These are phyloP conservation scores for Acipenser oxyrinchus DNA, from an alignment of 2,797 vertebrate species.

Conservation along the genomic window DNA sequence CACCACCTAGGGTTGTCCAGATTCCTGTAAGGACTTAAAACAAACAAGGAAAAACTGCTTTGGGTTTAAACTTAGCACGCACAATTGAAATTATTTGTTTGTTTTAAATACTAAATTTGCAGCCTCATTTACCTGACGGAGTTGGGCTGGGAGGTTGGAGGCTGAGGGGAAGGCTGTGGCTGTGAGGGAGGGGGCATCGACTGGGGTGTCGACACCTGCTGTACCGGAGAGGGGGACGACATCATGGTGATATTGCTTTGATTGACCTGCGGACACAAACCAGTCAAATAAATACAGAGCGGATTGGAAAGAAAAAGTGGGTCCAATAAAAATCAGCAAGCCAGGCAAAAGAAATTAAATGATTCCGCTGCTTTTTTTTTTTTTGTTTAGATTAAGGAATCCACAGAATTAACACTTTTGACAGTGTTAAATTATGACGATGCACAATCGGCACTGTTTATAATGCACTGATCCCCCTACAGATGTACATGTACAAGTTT, in stretches of 20 bases:
- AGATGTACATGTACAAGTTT: no score
- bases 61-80: no score
- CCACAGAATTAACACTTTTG: no score
- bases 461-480: no score
- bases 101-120: background rate
- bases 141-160: conserved; percentile 82
- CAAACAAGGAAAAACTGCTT: no score
- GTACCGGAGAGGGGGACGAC: conserved; percentile 83
- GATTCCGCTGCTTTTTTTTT: no score
- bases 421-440: no score
- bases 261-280: conserved; percentile 55
- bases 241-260: conserved; percentile 70
- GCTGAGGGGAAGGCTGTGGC: conserved; percentile 82
- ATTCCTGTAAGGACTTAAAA: no score
- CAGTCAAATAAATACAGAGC: background rate
- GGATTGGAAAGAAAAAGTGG: background rate
- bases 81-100: no score
- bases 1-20: no score
- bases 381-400: background rate
- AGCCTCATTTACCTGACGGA: conserved; percentile 59
- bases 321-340: background rate
- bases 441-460: no score
- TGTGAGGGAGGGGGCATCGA: conserved; percentile 88
- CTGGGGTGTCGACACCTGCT: conserved; percentile 78
- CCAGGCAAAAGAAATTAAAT: no score